Evolutionary conservation across 2,888 invertebrate genomes (phyloP).

Genomic region (Pheosia tremula): DNA sequence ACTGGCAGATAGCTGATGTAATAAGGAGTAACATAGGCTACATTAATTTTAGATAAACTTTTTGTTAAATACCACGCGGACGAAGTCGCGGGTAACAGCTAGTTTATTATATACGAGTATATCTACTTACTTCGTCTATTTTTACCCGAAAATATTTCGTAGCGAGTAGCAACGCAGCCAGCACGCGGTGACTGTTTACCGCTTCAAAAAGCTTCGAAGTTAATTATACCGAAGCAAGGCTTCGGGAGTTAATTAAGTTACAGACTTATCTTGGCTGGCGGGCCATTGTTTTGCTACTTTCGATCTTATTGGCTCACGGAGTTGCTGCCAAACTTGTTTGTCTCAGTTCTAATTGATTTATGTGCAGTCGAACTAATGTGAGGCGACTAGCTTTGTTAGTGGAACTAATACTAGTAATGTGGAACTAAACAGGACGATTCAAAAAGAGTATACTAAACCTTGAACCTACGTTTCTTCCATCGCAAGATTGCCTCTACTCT

Average conservation of each 20-base stretch:
- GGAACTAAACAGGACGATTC: too few species aligned
- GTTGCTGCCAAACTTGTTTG: constrained; percentile 26
- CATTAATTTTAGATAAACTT: too few species aligned
- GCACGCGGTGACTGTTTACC: constrained; percentile 25
- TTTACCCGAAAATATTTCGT: not conserved
- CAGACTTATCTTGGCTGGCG: constrained; percentile 43
- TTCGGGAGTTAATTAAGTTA: constrained; percentile 51
- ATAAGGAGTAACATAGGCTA: too few species aligned
- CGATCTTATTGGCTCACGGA: constrained; percentile 26
- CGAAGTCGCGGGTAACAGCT: too few species aligned
- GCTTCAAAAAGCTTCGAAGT: constrained; percentile 42
- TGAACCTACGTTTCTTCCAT: too few species aligned
- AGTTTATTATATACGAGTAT: too few species aligned
- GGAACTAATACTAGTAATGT: too few species aligned
- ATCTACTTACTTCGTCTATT: too few species aligned
- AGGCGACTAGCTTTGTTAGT: not conserved
- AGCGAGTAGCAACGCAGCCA: constrained; percentile 14
- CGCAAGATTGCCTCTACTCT: too few species aligned
- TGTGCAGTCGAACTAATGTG: constrained; percentile 9
- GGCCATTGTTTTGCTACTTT: constrained; percentile 33
- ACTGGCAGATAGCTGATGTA: too few species aligned
- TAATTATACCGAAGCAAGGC: constrained; percentile 45
- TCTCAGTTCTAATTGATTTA: constrained; percentile 30
- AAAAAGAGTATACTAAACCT: too few species aligned
- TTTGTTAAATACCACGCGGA: too few species aligned